A percentile compares a stretch with the other conserved stretches of the same genome.
These are phyloP conservation scores for Plagiodera versicolora DNA, from an alignment of 2,888 invertebrate species.

Conservation along the genomic window DNA sequence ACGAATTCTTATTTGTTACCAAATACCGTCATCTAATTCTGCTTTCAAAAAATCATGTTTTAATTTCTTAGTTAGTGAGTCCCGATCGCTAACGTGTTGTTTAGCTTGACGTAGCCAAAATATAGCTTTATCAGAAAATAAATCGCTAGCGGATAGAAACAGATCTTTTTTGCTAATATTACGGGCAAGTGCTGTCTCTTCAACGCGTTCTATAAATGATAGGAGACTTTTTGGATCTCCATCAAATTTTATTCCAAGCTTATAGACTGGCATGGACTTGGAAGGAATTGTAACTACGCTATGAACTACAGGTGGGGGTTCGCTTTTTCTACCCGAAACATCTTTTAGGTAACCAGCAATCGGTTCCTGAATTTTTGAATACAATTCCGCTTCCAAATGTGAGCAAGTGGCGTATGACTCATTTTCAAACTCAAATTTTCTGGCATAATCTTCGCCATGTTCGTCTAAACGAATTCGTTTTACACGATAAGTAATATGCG, in stretches of 20 bases:
- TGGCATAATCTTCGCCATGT: background rate
- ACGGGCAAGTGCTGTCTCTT: background rate
- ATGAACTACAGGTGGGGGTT: background rate
- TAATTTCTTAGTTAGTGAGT: constrained; percentile 9
- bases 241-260: constrained; percentile 15
- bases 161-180: constrained; percentile 10
- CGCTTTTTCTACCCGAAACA: background rate
- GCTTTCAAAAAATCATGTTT: constrained; percentile 16
- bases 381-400: constrained; percentile 8
- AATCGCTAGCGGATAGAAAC: constrained; percentile 12
- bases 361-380: background rate
- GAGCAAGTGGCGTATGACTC: constrained; percentile 13
- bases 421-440: constrained; percentile 7
- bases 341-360: background rate
- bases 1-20: constrained; percentile 15
- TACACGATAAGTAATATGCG: constrained; percentile 9
- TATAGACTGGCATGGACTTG: constrained; percentile 10
- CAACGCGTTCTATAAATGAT: constrained; percentile 15
- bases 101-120: constrained; percentile 15
- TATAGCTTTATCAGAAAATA: constrained; percentile 13
- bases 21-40: constrained; percentile 9
- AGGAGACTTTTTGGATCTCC: constrained; percentile 13
- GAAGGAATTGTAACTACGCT: background rate
- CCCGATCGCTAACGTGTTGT: constrained; percentile 11
- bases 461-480: constrained; percentile 1